These are phyloP conservation scores for Callosobruchus maculatus DNA, from an alignment of 2,888 invertebrate genomes.

Conservation along the genomic window DNA sequence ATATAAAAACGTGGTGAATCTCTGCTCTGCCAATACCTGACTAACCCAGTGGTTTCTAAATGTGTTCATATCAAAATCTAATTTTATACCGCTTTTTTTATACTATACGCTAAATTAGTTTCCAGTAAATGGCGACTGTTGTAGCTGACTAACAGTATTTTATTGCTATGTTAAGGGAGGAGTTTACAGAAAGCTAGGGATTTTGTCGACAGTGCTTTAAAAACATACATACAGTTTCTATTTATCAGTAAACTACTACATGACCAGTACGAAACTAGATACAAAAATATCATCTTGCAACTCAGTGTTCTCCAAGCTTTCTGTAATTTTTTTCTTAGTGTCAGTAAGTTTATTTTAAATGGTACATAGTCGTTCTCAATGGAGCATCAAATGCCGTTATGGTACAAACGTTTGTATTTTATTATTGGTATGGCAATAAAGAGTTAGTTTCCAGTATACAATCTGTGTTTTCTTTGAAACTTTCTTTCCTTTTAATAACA, in stretches of 20 bases:
- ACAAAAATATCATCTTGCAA: not conserved
- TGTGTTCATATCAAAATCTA: slow-evolving; percentile 45
- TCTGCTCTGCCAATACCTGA: slow-evolving; percentile 46
- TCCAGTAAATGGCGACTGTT: slow-evolving; percentile 29
- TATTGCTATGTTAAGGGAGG: slow-evolving; percentile 1
- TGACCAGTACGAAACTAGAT: not conserved
- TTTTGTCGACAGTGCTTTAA: not conserved
- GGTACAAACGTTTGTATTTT: slow-evolving; percentile 45
- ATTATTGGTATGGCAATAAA: slow-evolving; percentile 50
- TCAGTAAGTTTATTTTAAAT: slow-evolving; percentile 20
- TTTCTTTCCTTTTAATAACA: too few relatives aligned
- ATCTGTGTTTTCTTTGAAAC: not conserved
- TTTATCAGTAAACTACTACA: not conserved
- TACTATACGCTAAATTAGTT: slow-evolving; percentile 29
- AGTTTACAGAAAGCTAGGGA: not conserved
- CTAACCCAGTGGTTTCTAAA: slow-evolving; percentile 40
- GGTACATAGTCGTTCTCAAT: slow-evolving; percentile 16
- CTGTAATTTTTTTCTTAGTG: not conserved
- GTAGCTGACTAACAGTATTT: slow-evolving; percentile 36
- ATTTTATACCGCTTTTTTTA: slow-evolving; percentile 39
- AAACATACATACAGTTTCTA: not conserved
- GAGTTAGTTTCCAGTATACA: slow-evolving; percentile 47
- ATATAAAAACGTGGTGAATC: slow-evolving; percentile 39
- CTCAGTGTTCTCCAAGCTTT: not conserved
- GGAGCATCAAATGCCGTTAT: slow-evolving; percentile 32